Percentiles rank a stretch among this genome's conserved stretches.
phyloP scores from a whole-genome alignment of 2,888 invertebrate species.

The Dysmachus trigonus region DNA sequence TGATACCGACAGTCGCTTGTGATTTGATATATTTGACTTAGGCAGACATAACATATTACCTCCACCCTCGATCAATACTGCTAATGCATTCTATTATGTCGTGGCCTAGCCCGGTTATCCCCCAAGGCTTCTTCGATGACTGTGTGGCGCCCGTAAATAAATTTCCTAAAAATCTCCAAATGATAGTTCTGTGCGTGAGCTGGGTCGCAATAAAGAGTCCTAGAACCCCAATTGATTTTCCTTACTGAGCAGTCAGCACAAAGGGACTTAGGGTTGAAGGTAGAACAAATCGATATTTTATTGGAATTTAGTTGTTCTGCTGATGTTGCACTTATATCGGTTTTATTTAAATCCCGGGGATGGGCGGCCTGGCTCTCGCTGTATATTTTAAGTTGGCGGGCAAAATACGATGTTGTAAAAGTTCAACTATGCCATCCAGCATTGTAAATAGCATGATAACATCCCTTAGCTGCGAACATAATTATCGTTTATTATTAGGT shows the following conservation, averaged over 20 bases:
- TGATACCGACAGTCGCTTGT: not conserved
- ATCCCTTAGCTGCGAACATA: not conserved
- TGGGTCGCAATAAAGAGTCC: not conserved
- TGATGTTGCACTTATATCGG: not conserved
- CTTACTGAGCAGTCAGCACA: slow-evolving; percentile 7
- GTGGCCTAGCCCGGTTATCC: not conserved
- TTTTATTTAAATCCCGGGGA: not conserved
- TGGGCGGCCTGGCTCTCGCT: not conserved
- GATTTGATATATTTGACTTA: not conserved
- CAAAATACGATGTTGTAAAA: not conserved
- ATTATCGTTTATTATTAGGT: not conserved
- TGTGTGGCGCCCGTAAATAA: not conserved
- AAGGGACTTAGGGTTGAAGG: not conserved
- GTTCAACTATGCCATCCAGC: not conserved
- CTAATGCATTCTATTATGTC: not conserved
- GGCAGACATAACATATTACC: not conserved
- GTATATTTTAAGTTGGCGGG: not conserved
- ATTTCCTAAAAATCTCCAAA: not conserved
- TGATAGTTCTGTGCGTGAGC: slow-evolving; percentile 5
- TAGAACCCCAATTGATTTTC: not conserved
- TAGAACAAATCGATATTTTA: slow-evolving; percentile 10
- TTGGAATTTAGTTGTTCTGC: not conserved
- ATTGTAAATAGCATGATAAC: not conserved
- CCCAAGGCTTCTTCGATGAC: not conserved
- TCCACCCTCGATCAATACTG: not conserved